Percentiles rank a stretch among this genome's conserved stretches.
phyloP scores from a whole-genome alignment of 1,140 invertebrate genomes.

The Popillia japonica region DNA sequence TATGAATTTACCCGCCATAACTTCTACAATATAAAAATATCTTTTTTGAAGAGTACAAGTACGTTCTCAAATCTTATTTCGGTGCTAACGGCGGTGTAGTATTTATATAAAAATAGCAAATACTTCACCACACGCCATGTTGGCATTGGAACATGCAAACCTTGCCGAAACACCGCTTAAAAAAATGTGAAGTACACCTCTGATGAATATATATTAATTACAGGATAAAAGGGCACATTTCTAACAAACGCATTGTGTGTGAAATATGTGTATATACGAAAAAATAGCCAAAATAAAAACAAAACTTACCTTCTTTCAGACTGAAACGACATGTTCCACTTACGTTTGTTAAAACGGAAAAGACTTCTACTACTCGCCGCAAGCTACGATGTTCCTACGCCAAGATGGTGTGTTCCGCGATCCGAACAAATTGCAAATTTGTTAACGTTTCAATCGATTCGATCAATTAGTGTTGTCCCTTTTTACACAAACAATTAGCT shows the following conservation, averaged over 20 bases:
- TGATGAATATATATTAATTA: not conserved
- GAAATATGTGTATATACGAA: not conserved
- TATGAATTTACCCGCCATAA: constrained; percentile 34
- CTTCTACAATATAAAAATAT: not conserved
- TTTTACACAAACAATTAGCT: not conserved
- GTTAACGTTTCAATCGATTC: not conserved
- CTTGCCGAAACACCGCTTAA: constrained; percentile 51
- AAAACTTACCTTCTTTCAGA: constrained; percentile 76
- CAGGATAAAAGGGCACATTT: not conserved
- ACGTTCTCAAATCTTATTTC: not conserved
- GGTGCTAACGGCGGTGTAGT: not conserved
- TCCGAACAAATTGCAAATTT: not conserved
- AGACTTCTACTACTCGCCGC: constrained; percentile 61
- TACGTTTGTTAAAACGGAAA: constrained; percentile 75
- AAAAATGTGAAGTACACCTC: constrained; percentile 18
- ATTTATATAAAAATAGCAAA: constrained; percentile 37
- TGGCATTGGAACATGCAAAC: constrained; percentile 66
- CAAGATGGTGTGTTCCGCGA: constrained; percentile 32
- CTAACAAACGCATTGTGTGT: not conserved
- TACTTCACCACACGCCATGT: constrained; percentile 69
- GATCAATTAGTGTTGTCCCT: not conserved
- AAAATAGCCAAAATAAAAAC: constrained; percentile 52
- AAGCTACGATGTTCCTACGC: constrained; percentile 57
- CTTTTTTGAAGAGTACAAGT: not conserved
- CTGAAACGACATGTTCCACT: constrained; percentile 79